Evolutionary conservation across 1,140 invertebrate genomes (phyloP).

Genomic region (Ditylenchus dipsaci): DNA sequence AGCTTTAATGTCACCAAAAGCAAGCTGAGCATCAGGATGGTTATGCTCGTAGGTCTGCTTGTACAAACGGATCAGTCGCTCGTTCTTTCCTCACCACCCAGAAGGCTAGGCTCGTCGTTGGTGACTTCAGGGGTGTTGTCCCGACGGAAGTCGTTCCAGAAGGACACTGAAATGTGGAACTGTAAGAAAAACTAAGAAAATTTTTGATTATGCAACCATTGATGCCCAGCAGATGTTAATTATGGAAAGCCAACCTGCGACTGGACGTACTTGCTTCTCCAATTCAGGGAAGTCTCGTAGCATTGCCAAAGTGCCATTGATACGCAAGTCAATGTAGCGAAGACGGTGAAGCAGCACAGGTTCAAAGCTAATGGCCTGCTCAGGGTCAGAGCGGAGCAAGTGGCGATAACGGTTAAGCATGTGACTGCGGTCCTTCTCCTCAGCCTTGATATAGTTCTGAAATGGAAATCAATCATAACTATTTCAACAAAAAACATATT

Average conservation of each 20-base stretch:
- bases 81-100: constrained; percentile 63
- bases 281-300: constrained; percentile 55
- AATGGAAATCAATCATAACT: constrained; percentile 19
- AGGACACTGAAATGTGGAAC: constrained; percentile 43
- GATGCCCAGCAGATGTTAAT: no score
- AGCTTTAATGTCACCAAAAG: constrained; percentile 2
- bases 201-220: no score
- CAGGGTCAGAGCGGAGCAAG: constrained; percentile 73
- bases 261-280: constrained; percentile 49
- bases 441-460: constrained; percentile 62
- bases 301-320: constrained; percentile 65
- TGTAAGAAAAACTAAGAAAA: no score
- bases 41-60: constrained; percentile 46
- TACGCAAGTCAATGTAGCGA: constrained; percentile 81
- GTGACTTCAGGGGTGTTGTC: constrained; percentile 54
- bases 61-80: constrained; percentile 49
- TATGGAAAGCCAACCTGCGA: constrained; percentile 46
- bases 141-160: constrained; percentile 54
- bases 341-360: constrained; percentile 77
- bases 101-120: constrained; percentile 22
- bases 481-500: constrained; percentile 14
- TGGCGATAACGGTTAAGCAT: constrained; percentile 91
- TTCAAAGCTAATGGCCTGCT: constrained; percentile 80
- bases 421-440: constrained; percentile 90
- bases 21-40: constrained; percentile 30